Evolutionary conservation across 2,797 vertebrate genomes (phyloP).

Genomic region (Sebastes variabilis): DNA sequence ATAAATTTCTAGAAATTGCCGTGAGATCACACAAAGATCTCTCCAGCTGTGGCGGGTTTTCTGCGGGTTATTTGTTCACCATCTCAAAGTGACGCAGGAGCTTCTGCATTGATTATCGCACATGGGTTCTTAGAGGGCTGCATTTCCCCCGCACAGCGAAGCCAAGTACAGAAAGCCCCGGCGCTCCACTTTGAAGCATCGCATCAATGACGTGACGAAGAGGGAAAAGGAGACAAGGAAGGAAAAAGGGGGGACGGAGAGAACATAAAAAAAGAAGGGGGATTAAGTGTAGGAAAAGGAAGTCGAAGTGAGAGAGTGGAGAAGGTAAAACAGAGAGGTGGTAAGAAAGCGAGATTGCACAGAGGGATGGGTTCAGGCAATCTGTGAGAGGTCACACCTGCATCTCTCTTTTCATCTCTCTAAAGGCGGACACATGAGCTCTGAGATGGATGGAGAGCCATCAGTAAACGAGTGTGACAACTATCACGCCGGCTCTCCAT

Average conservation of each 20-base stretch:
- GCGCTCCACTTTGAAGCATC: constrained; percentile 21
- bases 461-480: constrained; percentile 57
- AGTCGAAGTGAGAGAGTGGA: not conserved
- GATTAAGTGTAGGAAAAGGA: not conserved
- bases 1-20: constrained; percentile 42
- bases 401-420: constrained; percentile 30
- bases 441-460: constrained; percentile 42
- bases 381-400: constrained; percentile 41
- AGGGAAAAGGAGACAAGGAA: not conserved
- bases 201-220: constrained; percentile 13
- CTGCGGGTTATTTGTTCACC: constrained; percentile 53
- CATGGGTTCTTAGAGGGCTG: constrained; percentile 18
- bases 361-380: constrained; percentile 29
- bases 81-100: constrained; percentile 42
- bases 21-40: constrained; percentile 40
- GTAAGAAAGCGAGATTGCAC: not conserved
- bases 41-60: constrained; percentile 43
- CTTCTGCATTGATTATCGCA: not conserved
- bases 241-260: not conserved
- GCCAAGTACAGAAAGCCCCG: not conserved
- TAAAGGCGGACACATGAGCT: constrained; percentile 17
- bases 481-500: constrained; percentile 12
- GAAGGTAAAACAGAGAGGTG: not conserved
- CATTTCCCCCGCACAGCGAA: constrained; percentile 20
- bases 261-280: not conserved